Percentiles rank a stretch among this genome's conserved stretches.
Evolutionary conservation across 2,113 vertebrate genomes (phyloP).

Genomic region (Oceanodroma tethys): DNA sequence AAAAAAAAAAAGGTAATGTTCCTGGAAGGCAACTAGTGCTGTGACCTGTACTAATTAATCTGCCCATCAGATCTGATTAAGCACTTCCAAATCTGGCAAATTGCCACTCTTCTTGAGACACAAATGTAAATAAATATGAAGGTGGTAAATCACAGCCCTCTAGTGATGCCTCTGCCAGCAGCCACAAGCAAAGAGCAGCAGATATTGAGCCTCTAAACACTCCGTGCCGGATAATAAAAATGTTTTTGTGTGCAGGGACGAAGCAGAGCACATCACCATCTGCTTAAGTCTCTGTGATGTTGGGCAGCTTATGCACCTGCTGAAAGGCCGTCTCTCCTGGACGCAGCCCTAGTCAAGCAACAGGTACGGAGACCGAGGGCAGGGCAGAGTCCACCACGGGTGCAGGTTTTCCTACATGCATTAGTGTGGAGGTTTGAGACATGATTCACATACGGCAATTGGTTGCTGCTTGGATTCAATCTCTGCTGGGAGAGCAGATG

Average conservation of each 20-base stretch:
- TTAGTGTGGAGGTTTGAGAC: neutral
- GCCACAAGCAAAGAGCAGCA: neutral
- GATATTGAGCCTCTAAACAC: neutral
- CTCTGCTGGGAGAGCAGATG: neutral
- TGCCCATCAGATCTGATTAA: conserved; percentile 34
- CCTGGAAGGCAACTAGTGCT: neutral
- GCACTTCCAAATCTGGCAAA: conserved; percentile 50
- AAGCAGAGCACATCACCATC: neutral
- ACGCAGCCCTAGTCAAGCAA: neutral
- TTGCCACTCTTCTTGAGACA: conserved; percentile 29
- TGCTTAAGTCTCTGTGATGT: neutral
- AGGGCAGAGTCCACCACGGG: fast-evolving
- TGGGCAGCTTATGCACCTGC: neutral
- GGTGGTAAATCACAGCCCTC: neutral
- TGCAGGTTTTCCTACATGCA: fast-evolving
- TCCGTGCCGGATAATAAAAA: neutral
- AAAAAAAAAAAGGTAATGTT: conserved; percentile 9
- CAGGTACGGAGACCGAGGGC: neutral
- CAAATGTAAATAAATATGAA: conserved; percentile 25
- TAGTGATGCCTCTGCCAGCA: neutral
- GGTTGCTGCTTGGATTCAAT: neutral
- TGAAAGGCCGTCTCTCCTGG: neutral
- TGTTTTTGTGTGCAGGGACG: neutral
- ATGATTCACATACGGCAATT: fast-evolving
- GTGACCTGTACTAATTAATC: neutral